phyloP scores from a whole-genome alignment of 2,888 invertebrate genomes.

The Automeris io region DNA sequence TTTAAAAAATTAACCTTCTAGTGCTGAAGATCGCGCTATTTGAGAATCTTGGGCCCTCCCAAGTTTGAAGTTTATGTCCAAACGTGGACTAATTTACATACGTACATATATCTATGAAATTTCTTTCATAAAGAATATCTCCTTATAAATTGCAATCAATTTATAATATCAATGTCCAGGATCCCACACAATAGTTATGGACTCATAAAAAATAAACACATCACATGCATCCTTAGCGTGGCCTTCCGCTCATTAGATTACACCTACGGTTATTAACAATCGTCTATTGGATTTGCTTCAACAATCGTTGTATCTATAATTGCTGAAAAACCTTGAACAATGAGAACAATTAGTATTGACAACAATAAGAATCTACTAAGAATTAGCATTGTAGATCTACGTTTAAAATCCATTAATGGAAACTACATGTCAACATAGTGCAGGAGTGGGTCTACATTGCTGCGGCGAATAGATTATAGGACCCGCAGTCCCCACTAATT shows the following conservation, averaged over 20 bases:
- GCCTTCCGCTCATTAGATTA: constrained; percentile 16
- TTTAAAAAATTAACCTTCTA: too few species aligned
- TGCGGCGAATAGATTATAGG: too few species aligned
- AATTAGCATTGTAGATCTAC: constrained; percentile 29
- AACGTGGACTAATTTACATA: too few species aligned
- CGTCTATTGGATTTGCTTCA: constrained; percentile 30
- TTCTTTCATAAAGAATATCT: too few species aligned
- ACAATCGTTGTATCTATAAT: constrained; percentile 30
- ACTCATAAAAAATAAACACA: neutral
- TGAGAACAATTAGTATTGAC: constrained; percentile 22
- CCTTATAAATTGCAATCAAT: too few species aligned
- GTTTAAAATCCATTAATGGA: constrained; percentile 31
- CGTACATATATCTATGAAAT: too few species aligned
- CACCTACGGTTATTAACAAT: constrained; percentile 13
- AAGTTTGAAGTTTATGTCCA: too few species aligned
- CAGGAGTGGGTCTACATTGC: too few species aligned
- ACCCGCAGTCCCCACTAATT: too few species aligned
- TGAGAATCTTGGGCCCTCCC: too few species aligned
- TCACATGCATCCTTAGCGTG: constrained; percentile 1
- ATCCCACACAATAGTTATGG: neutral
- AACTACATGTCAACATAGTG: constrained; percentile 19
- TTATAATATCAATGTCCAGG: neutral
- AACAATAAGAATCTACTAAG: constrained; percentile 21
- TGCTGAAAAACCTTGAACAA: constrained; percentile 33
- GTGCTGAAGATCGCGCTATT: too few species aligned